Conservation (phyloP, 2,888 invertebrate species). For the Drosophila nr. perissopoda region DNA sequence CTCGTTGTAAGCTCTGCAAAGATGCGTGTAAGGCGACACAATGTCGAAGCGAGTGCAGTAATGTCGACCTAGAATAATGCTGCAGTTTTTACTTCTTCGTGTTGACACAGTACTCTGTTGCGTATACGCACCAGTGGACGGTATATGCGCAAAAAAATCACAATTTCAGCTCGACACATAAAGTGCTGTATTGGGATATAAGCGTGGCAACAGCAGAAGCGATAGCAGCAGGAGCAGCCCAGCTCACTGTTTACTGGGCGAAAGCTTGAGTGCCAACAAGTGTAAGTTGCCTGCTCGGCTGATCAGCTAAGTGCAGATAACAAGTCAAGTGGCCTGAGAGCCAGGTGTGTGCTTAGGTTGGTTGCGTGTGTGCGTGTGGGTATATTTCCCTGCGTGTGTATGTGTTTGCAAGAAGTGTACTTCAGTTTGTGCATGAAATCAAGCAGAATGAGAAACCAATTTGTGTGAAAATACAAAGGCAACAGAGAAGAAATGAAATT, state of each 20-base stretch:
- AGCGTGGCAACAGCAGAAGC: constrained; percentile 13
- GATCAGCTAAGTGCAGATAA: constrained; percentile 76
- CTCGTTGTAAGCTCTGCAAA: constrained; percentile 48
- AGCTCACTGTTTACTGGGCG: not conserved
- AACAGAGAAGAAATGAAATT: constrained; percentile 60
- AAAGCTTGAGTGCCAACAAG: constrained; percentile 70
- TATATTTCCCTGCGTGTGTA: constrained; percentile 6
- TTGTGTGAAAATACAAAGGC: constrained; percentile 68
- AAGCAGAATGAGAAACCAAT: constrained; percentile 77
- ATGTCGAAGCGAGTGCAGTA: constrained; percentile 33
- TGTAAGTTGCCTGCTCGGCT: constrained; percentile 70
- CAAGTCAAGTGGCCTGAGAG: constrained; percentile 69
- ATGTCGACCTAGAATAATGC: constrained; percentile 41
- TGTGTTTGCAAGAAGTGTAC: constrained; percentile 58
- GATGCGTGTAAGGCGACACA: constrained; percentile 51
- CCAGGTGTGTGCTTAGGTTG: constrained; percentile 20
- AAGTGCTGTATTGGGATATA: constrained; percentile 27
- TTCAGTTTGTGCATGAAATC: constrained; percentile 74
- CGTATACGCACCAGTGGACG: constrained; percentile 57
- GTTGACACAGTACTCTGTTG: constrained; percentile 44
- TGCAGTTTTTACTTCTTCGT: constrained; percentile 32
- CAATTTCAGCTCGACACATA: constrained; percentile 57
- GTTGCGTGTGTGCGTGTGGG: not conserved
- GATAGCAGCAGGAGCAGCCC: not conserved
- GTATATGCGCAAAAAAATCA: constrained; percentile 49